phyloP scores from a whole-genome alignment of 1,140 invertebrate species.

The Bombus pascuorum region DNA sequence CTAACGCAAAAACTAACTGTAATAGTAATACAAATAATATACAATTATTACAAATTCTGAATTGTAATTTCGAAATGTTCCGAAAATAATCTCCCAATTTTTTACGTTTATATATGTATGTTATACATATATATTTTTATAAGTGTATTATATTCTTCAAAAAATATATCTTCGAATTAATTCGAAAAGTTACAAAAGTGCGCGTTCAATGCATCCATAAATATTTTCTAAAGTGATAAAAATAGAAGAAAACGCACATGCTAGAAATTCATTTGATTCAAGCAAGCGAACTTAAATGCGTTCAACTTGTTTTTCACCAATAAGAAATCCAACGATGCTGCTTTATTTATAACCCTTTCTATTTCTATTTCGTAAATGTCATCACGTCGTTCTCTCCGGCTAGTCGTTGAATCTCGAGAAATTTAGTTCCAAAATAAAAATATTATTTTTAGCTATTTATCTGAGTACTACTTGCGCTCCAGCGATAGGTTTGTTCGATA shows the following conservation, averaged over 20 bases:
- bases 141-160: background rate
- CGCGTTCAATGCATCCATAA: background rate
- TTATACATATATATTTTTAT: background rate
- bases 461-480: background rate
- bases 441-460: constrained; percentile 60
- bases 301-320: constrained; percentile 42
- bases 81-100: background rate
- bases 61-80: too few relatives aligned
- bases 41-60: background rate
- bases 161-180: background rate
- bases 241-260: background rate
- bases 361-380: constrained; percentile 61
- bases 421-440: constrained; percentile 61
- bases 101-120: background rate
- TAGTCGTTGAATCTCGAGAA: background rate
- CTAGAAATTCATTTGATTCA: background rate
- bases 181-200: background rate
- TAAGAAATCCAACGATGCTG: constrained; percentile 48
- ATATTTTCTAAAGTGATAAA: background rate
- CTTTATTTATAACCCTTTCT: constrained; percentile 66
- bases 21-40: background rate
- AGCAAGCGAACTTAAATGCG: constrained; percentile 31
- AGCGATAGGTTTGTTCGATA: background rate
- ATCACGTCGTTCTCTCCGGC: background rate
- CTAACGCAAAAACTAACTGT: background rate